These are phyloP conservation scores for Thymelicus acteon DNA, from an alignment of 2,888 invertebrate genomes.

Conservation along the genomic window DNA sequence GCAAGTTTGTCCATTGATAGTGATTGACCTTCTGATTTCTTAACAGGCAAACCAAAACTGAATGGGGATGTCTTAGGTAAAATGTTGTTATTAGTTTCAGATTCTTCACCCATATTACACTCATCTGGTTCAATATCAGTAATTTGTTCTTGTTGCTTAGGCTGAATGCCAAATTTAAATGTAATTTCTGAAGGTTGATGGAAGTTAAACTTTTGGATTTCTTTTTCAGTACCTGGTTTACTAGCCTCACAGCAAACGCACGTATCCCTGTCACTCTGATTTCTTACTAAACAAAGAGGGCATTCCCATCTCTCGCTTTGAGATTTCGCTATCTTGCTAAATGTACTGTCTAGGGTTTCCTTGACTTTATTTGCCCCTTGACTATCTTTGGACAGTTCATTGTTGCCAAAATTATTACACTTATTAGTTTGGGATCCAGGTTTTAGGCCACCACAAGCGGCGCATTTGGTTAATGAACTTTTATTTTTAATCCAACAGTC, in stretches of 20 bases:
- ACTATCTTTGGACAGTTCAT: constrained; percentile 10
- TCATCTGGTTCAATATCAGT: constrained; percentile 45
- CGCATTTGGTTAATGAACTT: constrained; percentile 55
- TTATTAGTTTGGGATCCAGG: constrained; percentile 40
- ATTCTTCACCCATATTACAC: constrained; percentile 50
- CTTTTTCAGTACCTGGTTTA: constrained; percentile 47
- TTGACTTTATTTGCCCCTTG: constrained; percentile 13
- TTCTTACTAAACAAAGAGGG: constrained; percentile 63
- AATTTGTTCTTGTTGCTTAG: constrained; percentile 51
- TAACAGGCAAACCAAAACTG: constrained; percentile 54
- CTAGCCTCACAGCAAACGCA: constrained; percentile 69
- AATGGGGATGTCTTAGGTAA: constrained; percentile 58
- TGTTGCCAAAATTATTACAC: constrained; percentile 32
- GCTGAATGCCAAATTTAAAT: constrained; percentile 73
- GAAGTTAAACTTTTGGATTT: constrained; percentile 60
- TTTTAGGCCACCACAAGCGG: constrained; percentile 57
- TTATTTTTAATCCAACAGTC: constrained; percentile 64
- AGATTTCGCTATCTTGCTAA: constrained; percentile 52
- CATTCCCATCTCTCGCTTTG: constrained; percentile 71
- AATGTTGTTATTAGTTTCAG: constrained; percentile 69
- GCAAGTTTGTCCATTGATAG: constrained; percentile 42
- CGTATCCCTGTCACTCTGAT: constrained; percentile 55
- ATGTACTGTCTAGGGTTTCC: constrained; percentile 40
- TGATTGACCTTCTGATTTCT: constrained; percentile 47
- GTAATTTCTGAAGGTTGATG: constrained; percentile 48